Conservation (phyloP, 2,113 vertebrate genomes). For the Carettochelys insculpta region DNA sequence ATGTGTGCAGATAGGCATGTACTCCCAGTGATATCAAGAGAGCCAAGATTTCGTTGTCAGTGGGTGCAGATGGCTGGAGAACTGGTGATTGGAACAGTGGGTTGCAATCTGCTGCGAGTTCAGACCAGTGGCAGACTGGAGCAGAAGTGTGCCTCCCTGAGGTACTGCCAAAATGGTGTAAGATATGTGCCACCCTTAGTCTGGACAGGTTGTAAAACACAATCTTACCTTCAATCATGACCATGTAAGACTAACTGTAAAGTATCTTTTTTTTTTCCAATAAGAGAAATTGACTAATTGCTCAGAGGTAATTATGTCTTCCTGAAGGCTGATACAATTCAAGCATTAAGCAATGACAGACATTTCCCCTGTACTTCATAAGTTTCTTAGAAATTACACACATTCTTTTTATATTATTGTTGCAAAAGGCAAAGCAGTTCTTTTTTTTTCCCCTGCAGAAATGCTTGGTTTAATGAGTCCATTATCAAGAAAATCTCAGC, state of each 20-base stretch:
- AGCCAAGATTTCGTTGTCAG: neutral
- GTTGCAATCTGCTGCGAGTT: neutral
- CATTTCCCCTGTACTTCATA: rapidly evolving
- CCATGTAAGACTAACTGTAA: rapidly evolving
- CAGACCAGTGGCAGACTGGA: neutral
- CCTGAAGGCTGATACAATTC: rapidly evolving
- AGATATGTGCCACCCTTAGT: neutral
- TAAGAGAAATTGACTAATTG: neutral
- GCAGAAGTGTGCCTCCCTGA: neutral
- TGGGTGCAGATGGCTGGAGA: neutral
- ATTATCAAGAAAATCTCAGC: neutral
- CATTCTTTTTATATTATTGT: rapidly evolving
- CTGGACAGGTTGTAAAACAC: rapidly evolving
- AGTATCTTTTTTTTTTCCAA: rapidly evolving
- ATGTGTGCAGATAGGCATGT: rapidly evolving
- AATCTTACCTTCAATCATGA: rapidly evolving
- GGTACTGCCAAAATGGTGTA: neutral
- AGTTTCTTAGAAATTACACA: rapidly evolving
- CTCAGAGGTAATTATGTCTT: neutral
- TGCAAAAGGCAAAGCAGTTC: neutral
- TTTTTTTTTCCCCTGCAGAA: neutral
- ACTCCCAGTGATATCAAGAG: neutral
- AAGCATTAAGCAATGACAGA: rapidly evolving
- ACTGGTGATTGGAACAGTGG: neutral
- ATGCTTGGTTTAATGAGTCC: neutral